Base-by-base conservation (phyloP, 2,797 vertebrate genomes). In the Gobionotothen gibberifrons region DNA sequence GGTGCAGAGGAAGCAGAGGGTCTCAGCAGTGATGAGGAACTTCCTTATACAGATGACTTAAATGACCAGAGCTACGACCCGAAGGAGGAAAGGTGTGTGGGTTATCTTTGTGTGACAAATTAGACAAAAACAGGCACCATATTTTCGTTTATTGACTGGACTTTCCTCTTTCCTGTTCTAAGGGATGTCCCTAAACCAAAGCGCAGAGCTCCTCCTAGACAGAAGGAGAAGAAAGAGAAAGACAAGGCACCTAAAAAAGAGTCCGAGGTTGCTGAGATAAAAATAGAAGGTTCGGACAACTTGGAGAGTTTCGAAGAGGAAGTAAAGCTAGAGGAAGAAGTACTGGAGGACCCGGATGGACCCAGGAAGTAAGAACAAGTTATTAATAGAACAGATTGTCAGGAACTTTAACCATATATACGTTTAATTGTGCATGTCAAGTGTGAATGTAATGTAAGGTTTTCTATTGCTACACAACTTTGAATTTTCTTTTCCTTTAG, bases 51-150 rank as follows among this genome's bases (percentile, higher is more conserved):
- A 93, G 98, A 99, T 53, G 98, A 99, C 81, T 93, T 97, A 71
- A 96, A 96, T 87, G 98, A 99, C 86, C 96, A 98, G 91, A 99
- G 97, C 81, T 99, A 99, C 57, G 96, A 97, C 80, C 98, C 98
- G 0, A 96, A 96, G 55, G 91, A 93, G 86, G 97, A 97, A 91
- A 97, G 96, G 96, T 96, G 92, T 75, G 70, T 36, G 4, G 77
- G 3, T 55, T 62, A 56, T 46, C 2, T 36, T 36, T 36, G 4
- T 77, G 3, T 49, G 61, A 56, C 32, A 48, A 26, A 36, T 22
- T 42, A 26, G 8, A 65, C 3, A 5, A 26, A 26, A 26, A 10
- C 17, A 13, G 3, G 5, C 17, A 12, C 32, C 26, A 21, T 26
- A 21, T 40, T 26, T 61, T 57, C n/a, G 3, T 36, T 57, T 17